These are phyloP conservation scores for Echeneis naucrates DNA, from an alignment of 2,797 vertebrate species.

Conservation along the genomic window DNA sequence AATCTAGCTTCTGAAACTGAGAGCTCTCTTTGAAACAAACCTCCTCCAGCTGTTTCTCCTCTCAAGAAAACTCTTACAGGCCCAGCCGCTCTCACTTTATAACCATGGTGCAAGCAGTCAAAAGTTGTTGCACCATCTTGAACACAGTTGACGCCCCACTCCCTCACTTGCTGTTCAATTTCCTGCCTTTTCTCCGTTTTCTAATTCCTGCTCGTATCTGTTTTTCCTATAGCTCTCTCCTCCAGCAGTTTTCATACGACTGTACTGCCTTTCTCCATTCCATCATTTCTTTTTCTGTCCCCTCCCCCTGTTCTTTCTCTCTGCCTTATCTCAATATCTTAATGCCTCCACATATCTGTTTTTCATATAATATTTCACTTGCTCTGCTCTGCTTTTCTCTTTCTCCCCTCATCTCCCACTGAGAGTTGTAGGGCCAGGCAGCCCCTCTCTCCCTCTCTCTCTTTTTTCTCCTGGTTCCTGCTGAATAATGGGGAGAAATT, in stretches of 20 bases:
- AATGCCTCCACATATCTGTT: slow-evolving; percentile 71
- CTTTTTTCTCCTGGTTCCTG: slow-evolving; percentile 68
- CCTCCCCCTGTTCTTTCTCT: not conserved
- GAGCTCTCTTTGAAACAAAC: slow-evolving; percentile 66
- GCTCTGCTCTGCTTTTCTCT: slow-evolving; percentile 57
- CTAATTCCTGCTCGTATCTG: slow-evolving; percentile 55
- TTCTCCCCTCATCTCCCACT: slow-evolving; percentile 68
- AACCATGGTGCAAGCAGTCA: slow-evolving; percentile 44
- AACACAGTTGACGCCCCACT: slow-evolving; percentile 20
- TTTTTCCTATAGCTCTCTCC: slow-evolving; percentile 64
- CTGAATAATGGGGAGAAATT: slow-evolving; percentile 88
- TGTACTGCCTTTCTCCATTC: slow-evolving; percentile 54
- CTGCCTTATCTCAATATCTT: slow-evolving; percentile 69
- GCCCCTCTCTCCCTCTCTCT: slow-evolving; percentile 25
- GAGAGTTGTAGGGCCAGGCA: slow-evolving; percentile 71
- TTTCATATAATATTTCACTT: slow-evolving; percentile 78
- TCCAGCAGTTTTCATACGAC: slow-evolving; percentile 35
- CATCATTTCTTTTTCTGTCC: slow-evolving; percentile 31
- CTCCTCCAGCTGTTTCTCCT: slow-evolving; percentile 79
- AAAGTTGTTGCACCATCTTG: slow-evolving; percentile 46
- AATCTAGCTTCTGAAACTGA: slow-evolving; percentile 62
- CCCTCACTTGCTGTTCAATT: slow-evolving; percentile 48
- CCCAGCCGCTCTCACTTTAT: slow-evolving; percentile 56
- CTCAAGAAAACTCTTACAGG: slow-evolving; percentile 59
- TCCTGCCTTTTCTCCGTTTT: slow-evolving; percentile 49